Percentiles rank a stretch among this genome's conserved stretches.
phyloP scores from a whole-genome alignment of 2,797 vertebrate species.

The Acropternis orthonyx region DNA sequence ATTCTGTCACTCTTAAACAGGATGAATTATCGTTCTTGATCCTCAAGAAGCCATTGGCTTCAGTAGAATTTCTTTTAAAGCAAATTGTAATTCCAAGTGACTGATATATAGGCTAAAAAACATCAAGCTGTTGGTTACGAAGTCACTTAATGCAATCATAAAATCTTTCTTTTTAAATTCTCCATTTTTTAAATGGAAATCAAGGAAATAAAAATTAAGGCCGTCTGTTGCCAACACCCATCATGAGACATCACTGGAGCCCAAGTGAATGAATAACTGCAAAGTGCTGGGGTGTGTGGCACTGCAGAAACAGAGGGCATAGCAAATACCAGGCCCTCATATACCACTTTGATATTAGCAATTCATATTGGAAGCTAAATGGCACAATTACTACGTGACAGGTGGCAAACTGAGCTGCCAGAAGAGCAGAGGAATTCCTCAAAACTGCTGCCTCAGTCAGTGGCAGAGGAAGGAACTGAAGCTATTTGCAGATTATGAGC shows the following conservation, averaged over 20 bases:
- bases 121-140: neutral
- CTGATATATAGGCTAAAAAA: neutral
- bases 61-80: neutral
- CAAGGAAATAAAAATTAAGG: neutral
- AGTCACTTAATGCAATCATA: neutral
- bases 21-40: neutral
- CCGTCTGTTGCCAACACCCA: neutral
- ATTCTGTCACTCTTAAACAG: neutral
- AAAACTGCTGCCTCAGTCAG: neutral
- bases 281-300: fast-evolving
- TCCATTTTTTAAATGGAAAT: neutral
- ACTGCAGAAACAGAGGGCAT: neutral
- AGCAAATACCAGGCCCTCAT: neutral
- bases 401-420: neutral
- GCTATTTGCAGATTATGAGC: neutral
- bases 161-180: neutral
- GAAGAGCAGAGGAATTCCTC: neutral
- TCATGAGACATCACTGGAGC: neutral
- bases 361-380: neutral
- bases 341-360: neutral
- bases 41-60: neutral
- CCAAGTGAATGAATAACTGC: neutral
- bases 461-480: neutral
- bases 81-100: neutral
- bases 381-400: fast-evolving